These are phyloP conservation scores for Prorops nasuta DNA, from an alignment of 1,140 invertebrate genomes.

Conservation along the genomic window DNA sequence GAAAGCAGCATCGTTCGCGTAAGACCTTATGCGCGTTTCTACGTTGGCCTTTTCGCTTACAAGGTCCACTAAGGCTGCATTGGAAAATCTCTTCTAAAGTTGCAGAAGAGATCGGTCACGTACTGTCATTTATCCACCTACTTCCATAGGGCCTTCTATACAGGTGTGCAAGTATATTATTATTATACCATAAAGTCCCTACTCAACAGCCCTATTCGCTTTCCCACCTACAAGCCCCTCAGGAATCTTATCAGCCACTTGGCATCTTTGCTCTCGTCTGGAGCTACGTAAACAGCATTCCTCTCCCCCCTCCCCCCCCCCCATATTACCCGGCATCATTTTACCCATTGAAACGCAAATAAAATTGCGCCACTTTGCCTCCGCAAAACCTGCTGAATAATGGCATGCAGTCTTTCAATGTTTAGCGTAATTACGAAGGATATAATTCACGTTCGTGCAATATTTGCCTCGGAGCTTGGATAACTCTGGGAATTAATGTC, in stretches of 20 bases:
- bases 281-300: no score
- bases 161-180: neutral
- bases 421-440: no score
- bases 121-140: constrained; percentile 16
- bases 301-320: no score
- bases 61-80: no score
- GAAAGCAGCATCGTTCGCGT: neutral
- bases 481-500: no score
- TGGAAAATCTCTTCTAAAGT: neutral
- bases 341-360: neutral
- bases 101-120: constrained; percentile 16
- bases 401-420: no score
- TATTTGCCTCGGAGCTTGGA: no score
- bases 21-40: neutral
- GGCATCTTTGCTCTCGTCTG: neutral
- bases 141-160: neutral
- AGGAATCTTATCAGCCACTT: neutral
- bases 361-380: neutral
- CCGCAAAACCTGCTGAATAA: no score
- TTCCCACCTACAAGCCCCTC: neutral
- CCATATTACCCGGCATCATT: neutral
- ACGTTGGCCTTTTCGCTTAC: neutral
- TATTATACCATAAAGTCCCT: neutral
- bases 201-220: neutral
- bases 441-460: no score